These are phyloP conservation scores for Stegana nigrithorax DNA, from an alignment of 2,888 invertebrate genomes.

Conservation along the genomic window DNA sequence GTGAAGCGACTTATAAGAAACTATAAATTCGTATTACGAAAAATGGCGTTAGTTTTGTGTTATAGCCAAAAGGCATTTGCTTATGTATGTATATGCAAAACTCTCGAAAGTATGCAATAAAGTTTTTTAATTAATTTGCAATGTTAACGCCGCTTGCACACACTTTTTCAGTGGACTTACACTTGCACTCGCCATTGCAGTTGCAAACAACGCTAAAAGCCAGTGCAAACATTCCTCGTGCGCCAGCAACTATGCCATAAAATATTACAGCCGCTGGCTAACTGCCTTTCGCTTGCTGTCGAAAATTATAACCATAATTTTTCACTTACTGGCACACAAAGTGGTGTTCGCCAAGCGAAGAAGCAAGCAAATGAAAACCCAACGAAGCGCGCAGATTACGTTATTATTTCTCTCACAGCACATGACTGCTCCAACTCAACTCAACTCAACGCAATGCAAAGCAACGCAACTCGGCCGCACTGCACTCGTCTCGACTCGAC, in stretches of 20 bases:
- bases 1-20: too few relatives aligned
- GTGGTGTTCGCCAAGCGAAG: conserved; percentile 7
- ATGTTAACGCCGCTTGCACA: not conserved
- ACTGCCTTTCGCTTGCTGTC: conserved; percentile 48
- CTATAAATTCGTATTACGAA: too few relatives aligned
- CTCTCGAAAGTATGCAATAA: not conserved
- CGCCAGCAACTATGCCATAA: conserved; percentile 39
- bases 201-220: conserved; percentile 26
- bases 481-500: not conserved
- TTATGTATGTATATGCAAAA: not conserved
- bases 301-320: conserved; percentile 54
- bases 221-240: conserved; percentile 52
- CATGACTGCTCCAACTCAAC: not conserved
- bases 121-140: not conserved
- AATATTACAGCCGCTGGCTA: conserved; percentile 6
- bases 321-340: conserved; percentile 37
- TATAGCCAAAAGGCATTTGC: too few relatives aligned
- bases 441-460: too few relatives aligned
- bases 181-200: not conserved
- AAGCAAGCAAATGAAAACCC: not conserved
- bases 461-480: not conserved
- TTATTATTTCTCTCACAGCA: conserved; percentile 11
- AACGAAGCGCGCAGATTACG: conserved; percentile 20
- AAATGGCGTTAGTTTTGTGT: not conserved
- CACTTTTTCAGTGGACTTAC: not conserved